Conservation (phyloP, 1,140 invertebrate species). For the Bombus sibiricus region DNA sequence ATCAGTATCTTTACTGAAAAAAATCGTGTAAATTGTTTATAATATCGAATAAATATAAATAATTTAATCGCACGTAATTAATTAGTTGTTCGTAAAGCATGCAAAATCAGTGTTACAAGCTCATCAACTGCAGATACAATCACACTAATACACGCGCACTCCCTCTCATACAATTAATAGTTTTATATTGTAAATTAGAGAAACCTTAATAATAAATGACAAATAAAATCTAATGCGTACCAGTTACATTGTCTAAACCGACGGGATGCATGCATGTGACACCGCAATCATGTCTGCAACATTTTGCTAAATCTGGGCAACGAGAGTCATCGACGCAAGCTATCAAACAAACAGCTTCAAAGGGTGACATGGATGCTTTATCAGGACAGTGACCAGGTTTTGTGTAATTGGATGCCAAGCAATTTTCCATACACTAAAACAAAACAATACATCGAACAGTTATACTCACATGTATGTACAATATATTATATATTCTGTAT, state of each 20-base stretch:
- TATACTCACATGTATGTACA: not conserved
- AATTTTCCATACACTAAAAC: constrained; percentile 70
- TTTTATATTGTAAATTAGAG: not conserved
- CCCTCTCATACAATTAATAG: not conserved
- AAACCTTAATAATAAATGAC: not conserved
- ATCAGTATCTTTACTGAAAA: no score
- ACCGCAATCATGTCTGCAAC: constrained; percentile 86
- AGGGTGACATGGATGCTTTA: constrained; percentile 77
- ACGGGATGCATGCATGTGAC: constrained; percentile 85
- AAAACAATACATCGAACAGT: constrained; percentile 11
- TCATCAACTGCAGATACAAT: no score
- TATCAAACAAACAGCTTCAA: constrained; percentile 84
- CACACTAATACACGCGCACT: no score
- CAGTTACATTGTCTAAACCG: constrained; percentile 80
- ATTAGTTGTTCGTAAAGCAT: not conserved
- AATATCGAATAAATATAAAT: not conserved
- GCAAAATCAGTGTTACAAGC: not conserved
- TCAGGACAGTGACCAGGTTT: constrained; percentile 77
- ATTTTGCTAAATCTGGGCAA: constrained; percentile 86
- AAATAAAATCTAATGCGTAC: constrained; percentile 50
- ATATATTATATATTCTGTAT: not conserved
- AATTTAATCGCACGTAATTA: not conserved
- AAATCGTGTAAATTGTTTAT: not conserved
- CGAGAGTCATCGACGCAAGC: constrained; percentile 85
- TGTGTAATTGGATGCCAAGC: constrained; percentile 68